Conservation (phyloP, 2,888 invertebrate genomes). For the Cephalotes varians region DNA sequence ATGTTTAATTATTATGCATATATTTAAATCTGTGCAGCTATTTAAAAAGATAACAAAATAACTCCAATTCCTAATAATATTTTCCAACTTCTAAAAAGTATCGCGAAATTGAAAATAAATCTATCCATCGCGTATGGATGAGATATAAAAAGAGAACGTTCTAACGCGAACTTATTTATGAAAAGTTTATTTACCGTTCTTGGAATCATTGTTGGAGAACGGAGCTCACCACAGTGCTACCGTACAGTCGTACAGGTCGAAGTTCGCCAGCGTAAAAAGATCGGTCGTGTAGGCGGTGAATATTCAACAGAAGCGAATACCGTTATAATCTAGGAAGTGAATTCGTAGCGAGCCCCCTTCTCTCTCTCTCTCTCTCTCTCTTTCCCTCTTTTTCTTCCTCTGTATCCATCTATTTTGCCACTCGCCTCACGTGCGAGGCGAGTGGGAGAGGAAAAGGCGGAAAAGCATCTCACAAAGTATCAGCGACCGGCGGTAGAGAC, state of each 20-base stretch:
- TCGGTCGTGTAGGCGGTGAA: slow-evolving; percentile 23
- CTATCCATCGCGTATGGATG: background rate
- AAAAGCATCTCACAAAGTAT: slow-evolving; percentile 55
- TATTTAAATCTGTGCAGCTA: background rate
- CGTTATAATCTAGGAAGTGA: slow-evolving; percentile 43
- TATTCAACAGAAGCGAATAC: slow-evolving; percentile 39
- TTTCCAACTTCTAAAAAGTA: background rate
- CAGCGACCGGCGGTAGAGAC: slow-evolving; percentile 42
- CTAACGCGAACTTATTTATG: slow-evolving; percentile 2
- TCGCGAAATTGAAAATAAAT: background rate
- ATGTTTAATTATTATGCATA: too few species aligned
- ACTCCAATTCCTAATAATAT: background rate
- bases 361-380: background rate
- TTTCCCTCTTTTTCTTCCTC: background rate
- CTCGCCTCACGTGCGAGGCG: slow-evolving; percentile 27
- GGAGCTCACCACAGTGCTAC: background rate
- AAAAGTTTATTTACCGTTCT: background rate
- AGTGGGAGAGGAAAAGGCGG: slow-evolving; percentile 33
- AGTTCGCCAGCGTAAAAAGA: slow-evolving; percentile 20
- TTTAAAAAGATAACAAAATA: background rate
- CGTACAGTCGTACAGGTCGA: background rate
- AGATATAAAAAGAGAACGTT: background rate
- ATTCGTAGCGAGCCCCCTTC: slow-evolving; percentile 13
- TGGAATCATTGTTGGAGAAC: background rate
- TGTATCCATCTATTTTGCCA: slow-evolving; percentile 6